Percentiles rank a stretch among this genome's conserved stretches.
These are phyloP conservation scores for Creontiades dilutus DNA, from an alignment of 2,888 invertebrate genomes.

Conservation along the genomic window DNA sequence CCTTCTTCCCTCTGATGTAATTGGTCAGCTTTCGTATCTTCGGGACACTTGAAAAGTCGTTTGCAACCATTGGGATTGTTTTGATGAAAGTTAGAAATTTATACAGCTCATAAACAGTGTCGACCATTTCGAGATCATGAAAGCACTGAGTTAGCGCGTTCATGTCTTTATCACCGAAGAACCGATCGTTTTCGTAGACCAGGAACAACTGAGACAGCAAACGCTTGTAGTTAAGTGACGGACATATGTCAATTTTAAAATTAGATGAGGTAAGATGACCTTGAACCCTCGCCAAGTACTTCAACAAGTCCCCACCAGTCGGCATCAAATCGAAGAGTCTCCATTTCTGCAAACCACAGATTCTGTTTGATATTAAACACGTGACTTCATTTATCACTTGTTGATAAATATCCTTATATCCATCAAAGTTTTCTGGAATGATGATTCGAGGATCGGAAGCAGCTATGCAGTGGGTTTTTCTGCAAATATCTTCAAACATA, in stretches of 20 bases:
- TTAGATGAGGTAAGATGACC: not conserved
- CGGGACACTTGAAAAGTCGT: not conserved
- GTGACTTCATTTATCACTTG: not conserved
- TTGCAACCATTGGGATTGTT: not conserved
- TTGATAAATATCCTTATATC: not conserved
- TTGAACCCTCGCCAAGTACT: not conserved
- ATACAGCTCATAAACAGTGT: not conserved
- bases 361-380: not conserved
- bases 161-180: conserved; percentile 3
- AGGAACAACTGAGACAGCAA: not conserved
- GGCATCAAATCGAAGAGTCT: not conserved
- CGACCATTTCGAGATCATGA: not conserved
- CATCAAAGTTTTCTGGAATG: not conserved
- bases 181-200: not conserved
- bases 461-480: not conserved
- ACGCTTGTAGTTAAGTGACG: not conserved
- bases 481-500: not conserved
- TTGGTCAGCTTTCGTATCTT: not conserved
- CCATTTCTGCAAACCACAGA: not conserved
- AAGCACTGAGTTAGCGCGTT: not conserved
- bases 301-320: not conserved
- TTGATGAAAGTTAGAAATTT: not conserved
- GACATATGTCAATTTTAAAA: not conserved
- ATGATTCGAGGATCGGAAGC: not conserved
- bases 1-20: not conserved